Evolutionary conservation across 2,888 invertebrate genomes (phyloP).

Genomic region (Spatulosminthurus flaviceps): DNA sequence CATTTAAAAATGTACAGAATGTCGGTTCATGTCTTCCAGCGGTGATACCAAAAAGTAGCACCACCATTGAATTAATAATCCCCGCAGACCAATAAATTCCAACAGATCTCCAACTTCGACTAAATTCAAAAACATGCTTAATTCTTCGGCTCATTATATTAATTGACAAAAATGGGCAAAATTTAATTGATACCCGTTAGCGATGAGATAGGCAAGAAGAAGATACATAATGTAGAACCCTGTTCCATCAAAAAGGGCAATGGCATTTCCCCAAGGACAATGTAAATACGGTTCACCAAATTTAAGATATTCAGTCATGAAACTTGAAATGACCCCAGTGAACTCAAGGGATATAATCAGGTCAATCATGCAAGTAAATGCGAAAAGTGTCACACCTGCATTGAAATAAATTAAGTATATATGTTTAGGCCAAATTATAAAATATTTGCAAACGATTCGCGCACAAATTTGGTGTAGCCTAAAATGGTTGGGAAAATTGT

Average conservation of each 20-base stretch:
- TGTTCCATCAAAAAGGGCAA: conserved; percentile 61
- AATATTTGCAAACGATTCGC: no score
- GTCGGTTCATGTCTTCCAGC: conserved; percentile 58
- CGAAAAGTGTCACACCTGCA: conserved; percentile 58
- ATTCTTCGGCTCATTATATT: no score
- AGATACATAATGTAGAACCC: conserved; percentile 62
- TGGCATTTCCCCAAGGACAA: conserved; percentile 60
- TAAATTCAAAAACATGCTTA: conserved; percentile 44
- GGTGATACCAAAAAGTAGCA: conserved; percentile 56
- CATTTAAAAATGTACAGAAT: conserved; percentile 60
- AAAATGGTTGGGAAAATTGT: background rate
- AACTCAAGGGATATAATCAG: conserved; percentile 61
- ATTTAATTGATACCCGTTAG: conserved; percentile 62
- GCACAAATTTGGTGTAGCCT: no score
- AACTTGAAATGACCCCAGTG: conserved; percentile 58
- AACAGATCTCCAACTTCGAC: conserved; percentile 59
- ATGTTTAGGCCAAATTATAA: no score
- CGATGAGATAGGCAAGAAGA: conserved; percentile 52
- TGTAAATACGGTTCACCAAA: conserved; percentile 61
- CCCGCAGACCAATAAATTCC: conserved; percentile 60
- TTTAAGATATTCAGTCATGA: conserved; percentile 62
- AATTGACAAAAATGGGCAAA: no score
- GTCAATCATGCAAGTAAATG: conserved; percentile 61
- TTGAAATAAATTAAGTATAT: no score
- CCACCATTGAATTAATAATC: conserved; percentile 61